phyloP scores from a whole-genome alignment of 2,113 vertebrate genomes.

The Corynorhinus townsendii region DNA sequence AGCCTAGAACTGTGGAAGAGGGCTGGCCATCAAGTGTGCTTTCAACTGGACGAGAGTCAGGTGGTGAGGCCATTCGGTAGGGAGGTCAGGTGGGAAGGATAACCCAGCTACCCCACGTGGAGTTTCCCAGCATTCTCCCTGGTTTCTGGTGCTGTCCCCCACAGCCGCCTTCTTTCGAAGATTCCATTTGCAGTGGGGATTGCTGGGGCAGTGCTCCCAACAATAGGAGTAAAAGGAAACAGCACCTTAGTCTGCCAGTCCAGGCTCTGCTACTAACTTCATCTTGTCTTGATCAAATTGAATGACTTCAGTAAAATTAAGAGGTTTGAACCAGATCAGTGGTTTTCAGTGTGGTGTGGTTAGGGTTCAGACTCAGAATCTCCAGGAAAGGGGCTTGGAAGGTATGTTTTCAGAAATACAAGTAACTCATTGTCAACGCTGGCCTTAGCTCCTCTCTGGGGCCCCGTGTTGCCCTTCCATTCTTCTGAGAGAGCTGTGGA shows the following conservation, averaged over 20 bases:
- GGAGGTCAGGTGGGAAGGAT: not conserved
- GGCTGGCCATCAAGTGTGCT: not conserved
- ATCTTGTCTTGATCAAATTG: not conserved
- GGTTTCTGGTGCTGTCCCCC: not conserved
- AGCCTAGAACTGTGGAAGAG: not conserved
- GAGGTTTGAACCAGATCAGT: not conserved
- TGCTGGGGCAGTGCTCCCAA: not conserved
- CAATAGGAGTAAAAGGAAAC: not conserved
- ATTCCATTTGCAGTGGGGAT: not conserved
- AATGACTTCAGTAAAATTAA: not conserved
- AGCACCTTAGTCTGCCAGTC: not conserved
- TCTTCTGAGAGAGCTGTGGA: not conserved
- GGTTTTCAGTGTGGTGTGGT: not conserved
- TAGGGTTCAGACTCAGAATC: not conserved
- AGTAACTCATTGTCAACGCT: not conserved
- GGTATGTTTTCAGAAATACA: not conserved
- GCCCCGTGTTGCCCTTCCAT: not conserved
- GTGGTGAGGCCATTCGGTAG: not conserved
- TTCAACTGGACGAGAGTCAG: not conserved
- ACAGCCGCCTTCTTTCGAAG: not conserved
- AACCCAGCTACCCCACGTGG: accelerated
- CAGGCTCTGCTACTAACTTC: not conserved
- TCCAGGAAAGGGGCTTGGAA: not conserved
- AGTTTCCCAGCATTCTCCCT: not conserved
- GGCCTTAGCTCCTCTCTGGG: not conserved